Base-by-base conservation (phyloP, 1,140 invertebrate genomes). In the roundworm (Caenorhabditis elegans) region DNA sequence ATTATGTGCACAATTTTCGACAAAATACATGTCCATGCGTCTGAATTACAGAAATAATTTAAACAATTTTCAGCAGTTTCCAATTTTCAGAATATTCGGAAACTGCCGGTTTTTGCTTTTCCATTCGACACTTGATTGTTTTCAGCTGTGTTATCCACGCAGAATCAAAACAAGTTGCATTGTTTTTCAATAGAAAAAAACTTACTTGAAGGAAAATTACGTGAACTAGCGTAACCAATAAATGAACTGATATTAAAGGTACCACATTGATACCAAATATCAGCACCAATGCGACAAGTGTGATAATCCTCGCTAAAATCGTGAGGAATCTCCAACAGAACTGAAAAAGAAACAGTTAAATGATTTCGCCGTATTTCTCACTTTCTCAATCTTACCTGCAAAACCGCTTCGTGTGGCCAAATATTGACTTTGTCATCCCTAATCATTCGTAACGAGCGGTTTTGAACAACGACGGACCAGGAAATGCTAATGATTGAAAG, bases 341-440 rank as follows among this genome's bases (percentile, higher is more conserved):
- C 81, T 82, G 60, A 46, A 82, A 78, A n/a, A n/a, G n/a, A n/a
- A 48, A 49, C 46, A 46, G 28, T 46, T 77, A 31, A 48, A 13
- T 77, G 26, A 48, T 76, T 36, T 28, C n/a, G n/a, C n/a, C n/a
- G n/a, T n/a, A n/a, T 77, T 36, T 8, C 13, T 39, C 31, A 11
- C 22, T 19, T 78, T 17, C 28, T 36, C 17, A 53, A 28, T 60
- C 48, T 48, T 22, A 82, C 81, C 81, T 82, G 81, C 26, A 82
- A n/a, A 28, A 78, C n/a, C 26, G 81, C 48, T 46, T 82, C 81
- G 48, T 60, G 51, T n/a, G 55, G 49, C 51, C 46, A 55, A 48
- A 82, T 82, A 75, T 78, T 82, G 26, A 55, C 31, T 55, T 82
- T 82, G 36, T 82, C 76, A 28, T 49, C 43, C 24, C 81, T 36